A percentile compares a stretch with the other conserved stretches of the same genome.
phyloP scores from a whole-genome alignment of 2,113 vertebrate species.

The Mystacornis crossleyi region DNA sequence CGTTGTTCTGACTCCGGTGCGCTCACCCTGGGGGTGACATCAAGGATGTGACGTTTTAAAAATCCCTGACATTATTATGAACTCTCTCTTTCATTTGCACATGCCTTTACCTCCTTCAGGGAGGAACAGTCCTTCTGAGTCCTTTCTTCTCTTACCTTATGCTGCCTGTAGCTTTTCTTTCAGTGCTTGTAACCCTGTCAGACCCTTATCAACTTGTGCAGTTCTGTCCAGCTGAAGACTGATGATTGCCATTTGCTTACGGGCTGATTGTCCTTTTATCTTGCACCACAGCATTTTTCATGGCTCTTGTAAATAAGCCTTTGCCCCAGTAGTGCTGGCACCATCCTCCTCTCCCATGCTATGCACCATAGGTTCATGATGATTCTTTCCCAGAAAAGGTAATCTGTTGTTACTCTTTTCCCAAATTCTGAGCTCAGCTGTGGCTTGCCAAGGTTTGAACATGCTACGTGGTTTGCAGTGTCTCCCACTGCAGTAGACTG shows the following conservation, averaged over 20 bases:
- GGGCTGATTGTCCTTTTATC: not conserved
- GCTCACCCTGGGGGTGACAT: not conserved
- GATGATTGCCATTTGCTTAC: not conserved
- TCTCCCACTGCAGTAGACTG: not conserved
- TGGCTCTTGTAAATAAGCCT: not conserved
- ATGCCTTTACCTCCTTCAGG: not conserved
- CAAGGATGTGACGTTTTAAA: conserved; percentile 2
- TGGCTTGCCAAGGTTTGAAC: not conserved
- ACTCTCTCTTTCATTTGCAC: not conserved
- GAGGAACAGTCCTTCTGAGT: not conserved
- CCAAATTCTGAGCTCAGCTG: not conserved
- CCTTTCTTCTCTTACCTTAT: not conserved
- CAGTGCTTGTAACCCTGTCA: not conserved
- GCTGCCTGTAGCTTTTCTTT: not conserved
- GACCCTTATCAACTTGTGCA: conserved; percentile 3
- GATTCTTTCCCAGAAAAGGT: not conserved
- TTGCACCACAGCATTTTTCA: not conserved
- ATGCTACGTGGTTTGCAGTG: not conserved
- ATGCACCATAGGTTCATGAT: not conserved
- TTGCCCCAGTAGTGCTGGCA: not conserved
- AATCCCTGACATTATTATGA: not conserved
- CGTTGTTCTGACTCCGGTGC: not conserved
- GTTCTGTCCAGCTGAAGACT: not conserved
- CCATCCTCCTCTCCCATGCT: not conserved
- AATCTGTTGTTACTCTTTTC: not conserved